Conservation (phyloP, 2,113 vertebrate species). For the Noturus placidus region DNA sequence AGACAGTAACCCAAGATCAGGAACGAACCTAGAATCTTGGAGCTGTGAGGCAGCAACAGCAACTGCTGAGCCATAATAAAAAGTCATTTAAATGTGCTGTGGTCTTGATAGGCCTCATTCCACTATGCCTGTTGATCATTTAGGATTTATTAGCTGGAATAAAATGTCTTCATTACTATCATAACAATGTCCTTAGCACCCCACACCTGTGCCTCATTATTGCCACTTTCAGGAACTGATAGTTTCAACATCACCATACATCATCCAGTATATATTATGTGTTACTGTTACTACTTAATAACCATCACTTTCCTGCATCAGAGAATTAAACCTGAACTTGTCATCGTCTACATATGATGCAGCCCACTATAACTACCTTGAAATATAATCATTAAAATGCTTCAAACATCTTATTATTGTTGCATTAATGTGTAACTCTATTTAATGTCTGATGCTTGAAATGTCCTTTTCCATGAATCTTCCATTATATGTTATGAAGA, state of each 20-base stretch:
- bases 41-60: background rate
- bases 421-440: background rate
- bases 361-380: background rate
- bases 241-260: background rate
- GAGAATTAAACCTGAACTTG: background rate
- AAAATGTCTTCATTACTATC: slow-evolving; percentile 10
- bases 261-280: background rate
- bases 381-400: background rate
- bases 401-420: background rate
- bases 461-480: background rate
- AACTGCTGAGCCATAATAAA: background rate
- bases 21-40: background rate
- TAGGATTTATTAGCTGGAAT: background rate
- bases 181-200: background rate
- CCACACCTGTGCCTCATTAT: background rate
- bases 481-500: too few species aligned
- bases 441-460: background rate
- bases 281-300: background rate
- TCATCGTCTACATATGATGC: too few species aligned
- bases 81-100: background rate
- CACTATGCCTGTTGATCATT: background rate
- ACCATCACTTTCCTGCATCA: background rate
- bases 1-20: background rate
- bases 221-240: background rate
- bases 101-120: background rate